Evolutionary conservation across 2,797 vertebrate genomes (phyloP), one percentile per base, ranked within the genome.

Genomic region (Thaleichthys pacificus): DNA sequence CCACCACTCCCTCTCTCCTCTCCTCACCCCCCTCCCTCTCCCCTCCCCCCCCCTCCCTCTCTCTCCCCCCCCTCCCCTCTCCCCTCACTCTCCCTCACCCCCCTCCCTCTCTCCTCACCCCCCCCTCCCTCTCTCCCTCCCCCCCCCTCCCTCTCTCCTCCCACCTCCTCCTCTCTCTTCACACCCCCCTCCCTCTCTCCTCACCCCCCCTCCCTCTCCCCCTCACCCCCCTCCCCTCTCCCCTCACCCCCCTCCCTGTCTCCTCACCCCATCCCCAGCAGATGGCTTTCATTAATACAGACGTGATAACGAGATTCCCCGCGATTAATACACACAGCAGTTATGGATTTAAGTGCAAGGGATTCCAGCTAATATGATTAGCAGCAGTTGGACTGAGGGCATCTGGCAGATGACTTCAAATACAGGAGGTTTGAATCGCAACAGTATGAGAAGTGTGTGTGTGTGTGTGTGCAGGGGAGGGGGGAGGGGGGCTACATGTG

Each of bases 241-340:
- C 14, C 77, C 73, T 61, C 68, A 76, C 19, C 77, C 71, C 74
- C 69, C 76, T 54, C 30, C 30, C 30, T 32, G 5, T 32, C 30
- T 32, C 65, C 80, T 80, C 76, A 81, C 81, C 85, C 71, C 75
- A 67, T 81, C 76, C 66, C 82, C 77, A 83, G 86, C 93, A 93
- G 92, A 93, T 94, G 91, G 92, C 82, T 91, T 85, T 89, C 88
- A 93, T 93, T 92, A 93, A 91, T 90, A 87, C 81, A 91, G 89
- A 90, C 88, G 86, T 85, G 89, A 92, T 92, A 92, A 93, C 88
- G 74, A 90, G 91, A 93, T 93, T 92, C 89, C 32, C 89, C 32
- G 83, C 76, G 85, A 93, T 93, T 93, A 93, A 93, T 92, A 91
- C 84, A 74, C 84, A 82, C 85, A 90, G 88, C 90, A 91, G 89